Percentiles rank a stretch among this genome's conserved stretches.
These are phyloP conservation scores for Sisyra nigra DNA, from an alignment of 2,888 invertebrate species.

Conservation along the genomic window DNA sequence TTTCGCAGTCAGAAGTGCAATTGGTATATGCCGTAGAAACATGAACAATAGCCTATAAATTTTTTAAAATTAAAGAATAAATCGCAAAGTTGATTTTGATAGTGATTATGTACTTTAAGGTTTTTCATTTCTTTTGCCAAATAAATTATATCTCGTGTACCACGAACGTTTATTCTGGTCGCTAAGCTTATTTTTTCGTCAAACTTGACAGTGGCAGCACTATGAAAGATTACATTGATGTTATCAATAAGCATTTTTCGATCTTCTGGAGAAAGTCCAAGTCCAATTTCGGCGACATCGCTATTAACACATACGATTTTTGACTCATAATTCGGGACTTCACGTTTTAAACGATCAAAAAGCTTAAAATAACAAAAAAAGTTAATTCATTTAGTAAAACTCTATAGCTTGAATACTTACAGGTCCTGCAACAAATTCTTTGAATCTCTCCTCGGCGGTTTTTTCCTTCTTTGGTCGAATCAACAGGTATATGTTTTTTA, in stretches of 20 bases:
- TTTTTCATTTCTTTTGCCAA: slow-evolving; percentile 47
- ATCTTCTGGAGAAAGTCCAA: slow-evolving; percentile 46
- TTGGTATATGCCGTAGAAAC: slow-evolving; percentile 42
- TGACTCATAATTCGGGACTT: no score
- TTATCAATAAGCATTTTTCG: slow-evolving; percentile 42
- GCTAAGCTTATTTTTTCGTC: slow-evolving; percentile 53
- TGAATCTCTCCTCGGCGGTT: no score
- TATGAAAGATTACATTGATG: slow-evolving; percentile 60
- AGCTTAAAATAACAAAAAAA: no score
- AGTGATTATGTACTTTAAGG: slow-evolving; percentile 46
- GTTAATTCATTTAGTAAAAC: no score
- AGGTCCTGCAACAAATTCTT: no score
- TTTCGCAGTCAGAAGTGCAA: slow-evolving; percentile 27
- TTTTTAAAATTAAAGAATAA: no score
- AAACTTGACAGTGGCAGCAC: slow-evolving; percentile 61
- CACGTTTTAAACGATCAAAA: no score
- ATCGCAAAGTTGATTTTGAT: no score
- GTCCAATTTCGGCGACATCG: slow-evolving; percentile 49
- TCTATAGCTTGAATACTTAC: no score
- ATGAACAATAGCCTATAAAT: slow-evolving; percentile 36
- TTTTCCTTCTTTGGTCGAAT: no score
- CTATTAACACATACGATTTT: slow-evolving; percentile 28
- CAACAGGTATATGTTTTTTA: no score
- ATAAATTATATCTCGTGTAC: slow-evolving; percentile 42
- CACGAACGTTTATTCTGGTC: slow-evolving; percentile 49